Evolutionary conservation across 92 coral and sea anemone genomes (phyloP).

Genomic region (Ricordea florida): DNA sequence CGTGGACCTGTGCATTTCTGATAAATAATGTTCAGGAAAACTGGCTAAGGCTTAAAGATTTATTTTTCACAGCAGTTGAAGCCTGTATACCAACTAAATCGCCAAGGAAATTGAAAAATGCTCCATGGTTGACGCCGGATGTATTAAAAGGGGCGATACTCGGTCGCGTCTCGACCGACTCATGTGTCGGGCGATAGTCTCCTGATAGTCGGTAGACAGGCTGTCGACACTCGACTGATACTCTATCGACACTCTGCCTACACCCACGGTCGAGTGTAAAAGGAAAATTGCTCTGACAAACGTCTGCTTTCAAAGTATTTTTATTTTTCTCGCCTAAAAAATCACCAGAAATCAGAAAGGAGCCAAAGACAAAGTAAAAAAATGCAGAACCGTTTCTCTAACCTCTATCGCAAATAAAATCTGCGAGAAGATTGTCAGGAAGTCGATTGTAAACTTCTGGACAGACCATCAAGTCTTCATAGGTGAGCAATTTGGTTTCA

Average conservation of each 20-base stretch:
- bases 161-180: no score
- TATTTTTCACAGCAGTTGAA: constrained; percentile 1
- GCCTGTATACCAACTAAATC: constrained; percentile 9
- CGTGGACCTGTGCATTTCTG: constrained; percentile 16
- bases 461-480: not conserved
- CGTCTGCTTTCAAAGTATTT: no score
- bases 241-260: no score
- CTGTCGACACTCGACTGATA: no score
- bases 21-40: constrained; percentile 1
- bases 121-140: constrained; percentile 2
- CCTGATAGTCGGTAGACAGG: no score
- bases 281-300: no score
- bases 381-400: constrained; percentile 2
- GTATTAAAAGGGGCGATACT: no score
- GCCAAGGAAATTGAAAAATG: constrained; percentile 18
- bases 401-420: not conserved
- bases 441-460: constrained; percentile 12
- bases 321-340: no score
- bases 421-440: not conserved
- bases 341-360: no score
- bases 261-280: no score
- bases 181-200: no score
- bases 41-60: constrained; percentile 18
- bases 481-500: constrained; percentile 1
- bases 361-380: constrained; percentile 8